Percentiles rank a stretch among this genome's conserved stretches.
Evolutionary conservation across 2,113 vertebrate genomes (phyloP).

Genomic region (Cavia aperea): DNA sequence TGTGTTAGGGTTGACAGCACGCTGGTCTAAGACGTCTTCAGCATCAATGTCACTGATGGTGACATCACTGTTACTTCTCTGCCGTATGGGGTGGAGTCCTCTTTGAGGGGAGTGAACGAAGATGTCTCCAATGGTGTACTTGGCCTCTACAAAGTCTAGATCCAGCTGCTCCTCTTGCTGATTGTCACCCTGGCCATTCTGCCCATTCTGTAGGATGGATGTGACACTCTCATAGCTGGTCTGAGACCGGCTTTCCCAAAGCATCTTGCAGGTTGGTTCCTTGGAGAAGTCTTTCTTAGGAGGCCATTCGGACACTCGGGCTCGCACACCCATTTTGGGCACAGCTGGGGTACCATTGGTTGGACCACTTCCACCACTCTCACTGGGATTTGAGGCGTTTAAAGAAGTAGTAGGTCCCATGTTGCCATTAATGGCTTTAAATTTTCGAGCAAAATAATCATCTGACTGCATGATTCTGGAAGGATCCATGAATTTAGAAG

Average conservation of each 20-base stretch:
- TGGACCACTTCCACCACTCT: conserved; percentile 75
- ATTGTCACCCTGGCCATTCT: conserved; percentile 80
- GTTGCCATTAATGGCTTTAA: conserved; percentile 88
- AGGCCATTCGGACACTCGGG: conserved; percentile 94
- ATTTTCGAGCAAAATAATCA: conserved; percentile 91
- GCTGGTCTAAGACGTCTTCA: conserved; percentile 91
- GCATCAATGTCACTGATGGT: conserved; percentile 97
- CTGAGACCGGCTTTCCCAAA: conserved; percentile 84
- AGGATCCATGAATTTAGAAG: conserved; percentile 81
- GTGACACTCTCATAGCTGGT: conserved; percentile 83
- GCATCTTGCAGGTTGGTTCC: conserved; percentile 74
- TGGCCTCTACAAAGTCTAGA: conserved; percentile 82
- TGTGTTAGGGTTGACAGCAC: conserved; percentile 94
- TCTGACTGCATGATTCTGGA: conserved; percentile 92
- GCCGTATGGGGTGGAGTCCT: conserved; percentile 90
- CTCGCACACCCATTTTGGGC: conserved; percentile 98
- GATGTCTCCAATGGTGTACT: conserved; percentile 85
- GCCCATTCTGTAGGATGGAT: conserved; percentile 85
- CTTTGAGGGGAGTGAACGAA: conserved; percentile 87
- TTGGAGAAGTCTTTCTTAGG: conserved; percentile 87
- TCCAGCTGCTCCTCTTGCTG: conserved; percentile 81
- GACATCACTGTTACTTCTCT: conserved; percentile 96
- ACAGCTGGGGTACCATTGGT: conserved; percentile 88
- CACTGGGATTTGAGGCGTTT: conserved; percentile 79
- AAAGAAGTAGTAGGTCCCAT: conserved; percentile 84